phyloP scores from a whole-genome alignment of 1,140 invertebrate genomes.

The Carposina sasakii region DNA sequence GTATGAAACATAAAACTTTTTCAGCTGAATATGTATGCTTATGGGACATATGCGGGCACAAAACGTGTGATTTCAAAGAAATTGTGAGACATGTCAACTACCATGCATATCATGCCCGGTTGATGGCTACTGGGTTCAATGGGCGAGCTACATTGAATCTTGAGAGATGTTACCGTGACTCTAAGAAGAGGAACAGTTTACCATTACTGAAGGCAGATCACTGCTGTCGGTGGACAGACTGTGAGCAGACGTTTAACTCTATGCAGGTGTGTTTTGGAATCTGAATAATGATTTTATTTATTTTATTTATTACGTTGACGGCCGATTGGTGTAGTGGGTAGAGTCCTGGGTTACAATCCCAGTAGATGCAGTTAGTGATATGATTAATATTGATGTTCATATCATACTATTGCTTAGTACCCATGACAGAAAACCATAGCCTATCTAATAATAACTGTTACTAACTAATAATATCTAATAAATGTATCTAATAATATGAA shows the following conservation, averaged over 20 bases:
- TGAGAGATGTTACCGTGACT: slow-evolving; percentile 73
- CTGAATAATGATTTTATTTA: no score
- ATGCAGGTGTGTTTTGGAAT: slow-evolving; percentile 76
- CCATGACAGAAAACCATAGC: no score
- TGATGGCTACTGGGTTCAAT: slow-evolving; percentile 81
- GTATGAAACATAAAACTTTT: no score
- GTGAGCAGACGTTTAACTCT: slow-evolving; percentile 77
- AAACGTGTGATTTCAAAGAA: slow-evolving; percentile 68
- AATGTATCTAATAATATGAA: no score
- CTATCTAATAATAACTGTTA: no score
- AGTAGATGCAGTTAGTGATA: no score
- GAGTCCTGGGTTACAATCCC: no score
- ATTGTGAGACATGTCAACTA: slow-evolving; percentile 82
- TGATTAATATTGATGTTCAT: no score
- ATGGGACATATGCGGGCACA: slow-evolving; percentile 78
- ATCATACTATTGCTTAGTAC: no score
- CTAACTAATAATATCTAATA: no score
- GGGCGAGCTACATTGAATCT: slow-evolving; percentile 75
- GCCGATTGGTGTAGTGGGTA: no score
- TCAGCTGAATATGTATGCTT: slow-evolving; percentile 73
- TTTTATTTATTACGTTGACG: no score
- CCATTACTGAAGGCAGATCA: slow-evolving; percentile 77
- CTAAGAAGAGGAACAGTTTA: slow-evolving; percentile 74
- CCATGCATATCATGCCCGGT: slow-evolving; percentile 83
- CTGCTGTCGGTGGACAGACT: slow-evolving; percentile 86